Conservation (phyloP, 30 jellyfish, hydroid and myxozoan genomes). For the Aurelia aurita complex sp. Pacific region DNA sequence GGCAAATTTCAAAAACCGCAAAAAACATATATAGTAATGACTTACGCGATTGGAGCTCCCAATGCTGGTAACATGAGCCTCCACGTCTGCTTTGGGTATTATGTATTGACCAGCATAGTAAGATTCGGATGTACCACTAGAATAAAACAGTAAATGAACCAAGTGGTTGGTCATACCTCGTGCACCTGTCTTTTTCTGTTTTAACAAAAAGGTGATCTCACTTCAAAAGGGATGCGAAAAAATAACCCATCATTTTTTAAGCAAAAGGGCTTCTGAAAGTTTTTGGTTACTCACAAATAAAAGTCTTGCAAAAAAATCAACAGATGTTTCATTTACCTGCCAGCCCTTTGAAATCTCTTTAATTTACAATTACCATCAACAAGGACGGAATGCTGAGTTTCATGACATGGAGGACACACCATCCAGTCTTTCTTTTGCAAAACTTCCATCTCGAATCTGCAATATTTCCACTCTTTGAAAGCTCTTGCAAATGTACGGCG, state of each 20-base stretch:
- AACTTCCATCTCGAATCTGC: conserved; percentile 25
- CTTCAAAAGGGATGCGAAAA: too few species aligned
- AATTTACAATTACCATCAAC: conserved; percentile 54
- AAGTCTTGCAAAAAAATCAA: too few species aligned
- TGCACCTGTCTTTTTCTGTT: too few species aligned
- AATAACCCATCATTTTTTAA: too few species aligned
- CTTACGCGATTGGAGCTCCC: conserved; percentile 21
- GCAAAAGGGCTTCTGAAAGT: too few species aligned
- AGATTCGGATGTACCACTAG: neutral
- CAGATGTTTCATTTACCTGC: conserved; percentile 1
- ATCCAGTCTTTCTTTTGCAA: conserved; percentile 38
- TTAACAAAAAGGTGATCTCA: too few species aligned
- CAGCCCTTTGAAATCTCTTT: conserved; percentile 30
- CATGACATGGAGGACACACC: conserved; percentile 44
- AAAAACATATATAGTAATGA: too few species aligned
- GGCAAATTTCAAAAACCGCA: too few species aligned
- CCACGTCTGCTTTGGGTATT: neutral
- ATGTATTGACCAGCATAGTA: conserved; percentile 7
- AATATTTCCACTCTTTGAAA: conserved; percentile 61
- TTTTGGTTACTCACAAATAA: too few species aligned
- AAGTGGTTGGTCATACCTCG: too few species aligned
- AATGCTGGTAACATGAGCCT: neutral
- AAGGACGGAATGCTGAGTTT: conserved; percentile 38
- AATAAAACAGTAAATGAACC: too few species aligned
- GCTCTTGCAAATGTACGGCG: conserved; percentile 24